Evolutionary conservation across 2,113 vertebrate genomes (phyloP), one percentile per base, ranked within the genome.

Genomic region (Pachycephala philippinensis): DNA sequence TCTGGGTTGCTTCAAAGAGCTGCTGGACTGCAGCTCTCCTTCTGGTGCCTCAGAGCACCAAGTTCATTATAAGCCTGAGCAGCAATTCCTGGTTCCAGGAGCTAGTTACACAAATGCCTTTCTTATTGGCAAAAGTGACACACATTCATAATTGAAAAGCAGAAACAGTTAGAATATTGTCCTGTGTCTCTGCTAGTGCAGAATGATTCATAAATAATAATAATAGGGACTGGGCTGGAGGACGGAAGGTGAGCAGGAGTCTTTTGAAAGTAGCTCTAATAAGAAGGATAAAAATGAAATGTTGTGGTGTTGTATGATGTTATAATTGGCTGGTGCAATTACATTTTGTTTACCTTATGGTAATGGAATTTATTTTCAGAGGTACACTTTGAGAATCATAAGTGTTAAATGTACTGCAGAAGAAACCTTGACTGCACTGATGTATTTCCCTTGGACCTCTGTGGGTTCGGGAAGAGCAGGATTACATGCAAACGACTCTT

Each of bases 131-230:
- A 79, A 76, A 95, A 88, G 69, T 59, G 79, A 66, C 68, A 93
- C 42, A 59, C 59, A 90, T 81, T 94, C 65, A 74, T 90, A 96
- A 95, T 84, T 84, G 83, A 93, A 93, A 84, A 93, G 68, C 28
- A 95, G 49, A 45, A 93, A 84, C 23, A 40, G 79, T 92, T 86
- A 88, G 85, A 93, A 89, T 89, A 89, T 90, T 84, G 26, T 82
- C 61, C 54, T 79, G n/a, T 75, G 42, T 87, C 49, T 89, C 76
- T 81, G 35, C 44, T 68, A 59, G 39, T 54, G 68, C 71, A 40
- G 22, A 50, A 44, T 1, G 4, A 70, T 88, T 85, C 66, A 90
- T 96, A 94, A 93, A 94, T 95, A 96, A 95, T 44, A 78, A 52
- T 90, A 92, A 80, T 89, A 90, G 60, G 56, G n/a, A 80, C 35